Base-by-base conservation (phyloP, 2,113 vertebrate species). In the Tachuris rubrigastra region DNA sequence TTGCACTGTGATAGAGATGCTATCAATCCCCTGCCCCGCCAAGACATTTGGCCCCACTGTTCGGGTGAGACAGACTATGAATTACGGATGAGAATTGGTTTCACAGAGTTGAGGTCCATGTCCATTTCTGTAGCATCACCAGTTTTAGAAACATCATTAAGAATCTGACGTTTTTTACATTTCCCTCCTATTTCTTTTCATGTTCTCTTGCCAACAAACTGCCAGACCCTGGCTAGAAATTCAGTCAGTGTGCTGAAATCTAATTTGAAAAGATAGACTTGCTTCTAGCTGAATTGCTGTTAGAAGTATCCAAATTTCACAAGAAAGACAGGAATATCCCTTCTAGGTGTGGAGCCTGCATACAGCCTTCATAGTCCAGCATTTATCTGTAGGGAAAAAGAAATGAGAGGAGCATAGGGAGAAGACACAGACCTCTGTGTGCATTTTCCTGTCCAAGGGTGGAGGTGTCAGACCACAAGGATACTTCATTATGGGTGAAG, bases 151-250 rank as follows among this genome's bases (percentile, higher is more conserved):
- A 87, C n/a, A 72, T 66, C 63, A 86, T 94, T 94, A 89, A 89
- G 66, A 87, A 93, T 78, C 28, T 91, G 89, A 88, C 5, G 0
- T 37, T 79, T 94, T 92, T 91, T 74, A 74, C 90, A 73, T 31
- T 47, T 84, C 22, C 35, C n/a, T 25, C 37, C 37, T 47, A 47
- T 68, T 89, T 89, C 73, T 82, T 95, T 68, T 53, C 49, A 65
- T 79, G 73, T 87, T 75, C 62, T 91, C 58, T 87, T 89, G 96
- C 94, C 95, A 97, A 91, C 69, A 89, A 95, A 82, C 80, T 95
- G 94, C 87, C 89, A 95, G 65, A 87, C 79, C 37, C 83, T 31
- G 31, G 74, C 87, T 84, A 87, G 69, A 66, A 96, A 87, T 67
- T 75, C 87, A 95, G 86, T 86, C 86, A 93, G 66, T 52, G 20